These are phyloP conservation scores for Odontothrips loti DNA, from an alignment of 2,888 invertebrate genomes.

Conservation along the genomic window DNA sequence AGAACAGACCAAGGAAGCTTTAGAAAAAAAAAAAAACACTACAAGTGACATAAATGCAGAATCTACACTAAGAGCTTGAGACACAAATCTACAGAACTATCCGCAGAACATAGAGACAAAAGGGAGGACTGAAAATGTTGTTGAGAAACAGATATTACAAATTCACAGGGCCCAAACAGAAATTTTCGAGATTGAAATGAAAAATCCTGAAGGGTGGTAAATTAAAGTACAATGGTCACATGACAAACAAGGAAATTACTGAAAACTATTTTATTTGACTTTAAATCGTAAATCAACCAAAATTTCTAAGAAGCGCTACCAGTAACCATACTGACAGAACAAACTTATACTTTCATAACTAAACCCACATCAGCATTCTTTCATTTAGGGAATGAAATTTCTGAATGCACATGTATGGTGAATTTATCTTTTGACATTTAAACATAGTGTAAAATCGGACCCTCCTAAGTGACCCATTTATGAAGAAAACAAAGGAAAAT, in stretches of 20 bases:
- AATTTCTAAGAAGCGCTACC: too few relatives aligned
- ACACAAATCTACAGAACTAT: slow-evolving; percentile 13
- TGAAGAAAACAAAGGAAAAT: slow-evolving; percentile 9
- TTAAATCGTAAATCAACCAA: too few relatives aligned
- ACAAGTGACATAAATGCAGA: background rate
- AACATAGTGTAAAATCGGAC: background rate
- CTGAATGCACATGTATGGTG: background rate
- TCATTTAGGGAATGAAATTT: background rate
- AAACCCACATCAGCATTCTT: background rate
- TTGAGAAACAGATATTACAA: too few relatives aligned
- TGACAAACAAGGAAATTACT: too few relatives aligned
- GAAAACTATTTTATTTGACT: too few relatives aligned
- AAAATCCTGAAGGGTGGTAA: too few relatives aligned
- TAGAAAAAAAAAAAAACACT: background rate
- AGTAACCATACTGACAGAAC: background rate
- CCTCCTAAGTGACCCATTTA: background rate
- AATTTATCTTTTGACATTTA: too few relatives aligned
- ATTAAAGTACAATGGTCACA: too few relatives aligned
- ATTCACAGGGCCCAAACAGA: too few relatives aligned
- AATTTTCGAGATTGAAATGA: too few relatives aligned
- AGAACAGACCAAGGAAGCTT: background rate
- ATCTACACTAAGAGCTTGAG: slow-evolving; percentile 7
- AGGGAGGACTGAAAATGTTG: too few relatives aligned
- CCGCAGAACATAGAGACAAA: background rate
- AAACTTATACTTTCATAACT: background rate